These are phyloP conservation scores for Plecotus auritus DNA, from an alignment of 2,113 vertebrate species.

Conservation along the genomic window DNA sequence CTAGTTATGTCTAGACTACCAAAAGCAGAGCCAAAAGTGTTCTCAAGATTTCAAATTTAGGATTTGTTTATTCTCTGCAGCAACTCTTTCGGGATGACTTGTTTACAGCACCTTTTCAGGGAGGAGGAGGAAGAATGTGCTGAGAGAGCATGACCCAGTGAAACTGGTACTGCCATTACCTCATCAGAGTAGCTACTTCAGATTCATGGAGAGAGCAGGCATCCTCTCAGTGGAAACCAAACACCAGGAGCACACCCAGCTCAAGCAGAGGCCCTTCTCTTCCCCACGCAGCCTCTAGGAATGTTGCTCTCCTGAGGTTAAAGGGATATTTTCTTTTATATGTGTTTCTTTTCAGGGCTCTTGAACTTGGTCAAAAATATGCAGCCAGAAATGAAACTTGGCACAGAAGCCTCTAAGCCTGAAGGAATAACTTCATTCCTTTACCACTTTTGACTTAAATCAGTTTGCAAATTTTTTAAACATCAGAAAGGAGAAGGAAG, in stretches of 20 bases:
- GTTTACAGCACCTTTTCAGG: slow-evolving; percentile 65
- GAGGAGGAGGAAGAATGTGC: slow-evolving; percentile 63
- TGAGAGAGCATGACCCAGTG: slow-evolving; percentile 63
- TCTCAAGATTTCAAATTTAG: slow-evolving; percentile 38
- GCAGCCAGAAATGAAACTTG: slow-evolving; percentile 46
- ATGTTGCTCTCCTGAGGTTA: neutral
- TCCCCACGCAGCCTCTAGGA: neutral
- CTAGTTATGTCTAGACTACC: slow-evolving; percentile 39
- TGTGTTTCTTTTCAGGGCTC: slow-evolving; percentile 42
- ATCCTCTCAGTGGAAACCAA: neutral
- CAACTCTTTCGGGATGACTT: slow-evolving; percentile 50
- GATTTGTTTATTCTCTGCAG: slow-evolving; percentile 56
- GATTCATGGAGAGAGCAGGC: neutral
- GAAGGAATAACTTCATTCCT: slow-evolving; percentile 43
- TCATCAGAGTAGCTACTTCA: slow-evolving; percentile 59
- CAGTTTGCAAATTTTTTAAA: slow-evolving; percentile 43
- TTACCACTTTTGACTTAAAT: slow-evolving; percentile 38
- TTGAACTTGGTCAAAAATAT: slow-evolving; percentile 6
- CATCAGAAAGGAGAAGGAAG: neutral
- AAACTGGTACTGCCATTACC: slow-evolving; percentile 60
- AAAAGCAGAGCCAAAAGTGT: neutral
- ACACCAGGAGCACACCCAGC: slow-evolving; percentile 4
- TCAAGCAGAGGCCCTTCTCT: neutral
- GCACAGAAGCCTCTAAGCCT: neutral
- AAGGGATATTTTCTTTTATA: slow-evolving; percentile 22